phyloP scores from a whole-genome alignment of 1,140 invertebrate genomes.

The Bombus turneri region DNA sequence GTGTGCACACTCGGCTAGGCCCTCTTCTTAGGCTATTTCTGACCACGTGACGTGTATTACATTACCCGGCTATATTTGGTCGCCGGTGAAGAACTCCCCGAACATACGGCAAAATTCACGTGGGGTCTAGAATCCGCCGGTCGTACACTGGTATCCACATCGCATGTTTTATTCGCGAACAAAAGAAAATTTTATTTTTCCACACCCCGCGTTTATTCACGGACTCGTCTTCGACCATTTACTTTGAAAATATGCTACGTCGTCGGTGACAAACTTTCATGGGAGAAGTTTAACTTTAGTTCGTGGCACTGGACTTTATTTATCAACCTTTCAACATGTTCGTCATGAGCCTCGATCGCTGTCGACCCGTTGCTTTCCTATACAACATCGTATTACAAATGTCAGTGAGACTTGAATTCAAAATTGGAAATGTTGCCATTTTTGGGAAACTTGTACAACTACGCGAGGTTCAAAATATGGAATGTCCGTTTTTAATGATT shows the following conservation, averaged over 20 bases:
- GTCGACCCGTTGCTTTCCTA: neutral
- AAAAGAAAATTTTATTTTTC: neutral
- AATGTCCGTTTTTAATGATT: neutral
- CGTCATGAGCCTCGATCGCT: neutral
- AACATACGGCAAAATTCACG: constrained; percentile 58
- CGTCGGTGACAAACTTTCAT: neutral
- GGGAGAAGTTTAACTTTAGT: neutral
- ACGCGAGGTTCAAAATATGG: neutral
- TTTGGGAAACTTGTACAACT: neutral
- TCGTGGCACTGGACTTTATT: neutral
- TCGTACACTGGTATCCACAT: neutral
- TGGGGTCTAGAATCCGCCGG: constrained; percentile 21
- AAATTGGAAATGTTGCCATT: neutral
- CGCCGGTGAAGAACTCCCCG: constrained; percentile 62
- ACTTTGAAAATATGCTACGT: neutral
- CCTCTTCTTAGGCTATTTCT: constrained; percentile 79
- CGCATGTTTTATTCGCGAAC: neutral
- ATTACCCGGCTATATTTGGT: constrained; percentile 82
- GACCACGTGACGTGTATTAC: constrained; percentile 81
- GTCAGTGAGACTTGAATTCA: too few species aligned
- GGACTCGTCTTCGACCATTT: neutral
- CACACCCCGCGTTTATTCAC: neutral
- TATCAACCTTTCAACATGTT: neutral
- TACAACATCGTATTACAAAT: too few species aligned
- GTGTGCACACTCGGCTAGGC: constrained; percentile 78